Evolutionary conservation across 2,888 invertebrate species (phyloP).

Genomic region (Hedychridium roseum): DNA sequence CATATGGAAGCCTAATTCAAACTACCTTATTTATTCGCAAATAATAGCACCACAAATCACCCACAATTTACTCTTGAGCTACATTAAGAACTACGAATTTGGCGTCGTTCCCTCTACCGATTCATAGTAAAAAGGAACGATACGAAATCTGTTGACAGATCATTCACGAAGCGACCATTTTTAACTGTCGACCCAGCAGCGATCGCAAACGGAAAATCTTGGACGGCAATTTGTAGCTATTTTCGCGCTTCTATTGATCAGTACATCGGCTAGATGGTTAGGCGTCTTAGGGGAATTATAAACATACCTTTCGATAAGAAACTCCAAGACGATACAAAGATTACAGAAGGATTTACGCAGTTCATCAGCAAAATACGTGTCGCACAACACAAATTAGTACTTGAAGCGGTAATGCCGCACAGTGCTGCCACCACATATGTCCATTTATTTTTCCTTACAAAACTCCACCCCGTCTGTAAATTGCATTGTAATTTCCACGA

Average conservation of each 20-base stretch:
- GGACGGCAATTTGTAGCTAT: slow-evolving; percentile 19
- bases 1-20: slow-evolving; percentile 38
- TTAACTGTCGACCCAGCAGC: slow-evolving; percentile 29
- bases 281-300: slow-evolving; percentile 15
- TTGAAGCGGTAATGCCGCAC: slow-evolving; percentile 30
- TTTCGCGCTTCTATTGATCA: slow-evolving; percentile 24
- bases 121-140: slow-evolving; percentile 35
- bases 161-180: slow-evolving; percentile 48
- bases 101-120: slow-evolving; percentile 25
- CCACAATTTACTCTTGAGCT: slow-evolving; percentile 40
- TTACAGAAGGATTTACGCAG: slow-evolving; percentile 52
- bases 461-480: too few species aligned
- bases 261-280: too few species aligned
- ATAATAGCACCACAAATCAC: slow-evolving; percentile 25
- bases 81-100: slow-evolving; percentile 38
- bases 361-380: slow-evolving; percentile 50
- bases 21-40: not conserved
- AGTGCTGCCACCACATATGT: slow-evolving; percentile 56
- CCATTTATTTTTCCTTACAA: too few species aligned
- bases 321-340: slow-evolving; percentile 30
- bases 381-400: slow-evolving; percentile 47
- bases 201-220: slow-evolving; percentile 22
- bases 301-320: slow-evolving; percentile 40
- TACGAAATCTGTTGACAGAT: slow-evolving; percentile 48
- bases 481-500: too few species aligned